Base-by-base conservation (phyloP, 2,888 invertebrate genomes). In the Osedax frankpressi region DNA sequence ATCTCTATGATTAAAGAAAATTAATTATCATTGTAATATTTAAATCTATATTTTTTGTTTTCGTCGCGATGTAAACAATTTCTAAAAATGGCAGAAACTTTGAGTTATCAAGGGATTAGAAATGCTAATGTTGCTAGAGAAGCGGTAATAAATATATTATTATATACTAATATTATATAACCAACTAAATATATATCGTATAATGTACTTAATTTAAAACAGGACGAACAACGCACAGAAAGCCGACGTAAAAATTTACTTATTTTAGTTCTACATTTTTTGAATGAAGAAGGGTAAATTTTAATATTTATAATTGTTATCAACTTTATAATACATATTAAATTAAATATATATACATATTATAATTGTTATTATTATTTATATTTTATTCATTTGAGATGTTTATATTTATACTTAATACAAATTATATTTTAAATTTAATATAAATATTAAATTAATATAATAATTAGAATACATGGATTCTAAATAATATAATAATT, bases 211-310 rank as follows among this genome's bases (percentile, higher is more conserved):
- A 11, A 2, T 71, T n/a, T 67, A 26, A 78, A 79, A 28, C 78
- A 84, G 84, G 84, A 85, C 81, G 84, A 83, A 76, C 76, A 81
- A 72, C 78, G 81, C 75, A 81, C 82, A 73, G 83, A 84, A 62
- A 77, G 79, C 28, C 79, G 85, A 74, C 83, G 82, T 76, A 84
- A 83, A 75, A 84, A 84, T 78, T 79, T 85, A 29, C 77, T 86
- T 6, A 81, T 85, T 60, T 78, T 86, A 29, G 83, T 86, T 24
- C 77, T 84, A 30, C 82, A 85, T 76, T 86, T 85, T 77, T 80
- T 86, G 26, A 79, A 79, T 75, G 83, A 84, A 76, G 84, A 85
- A 81, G 85, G 85, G 84, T 85, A 78, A 76, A 80, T 77, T 44
- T 11, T 19, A 44, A 44, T 44, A 44, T 44, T 6, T 44, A 44